Evolutionary conservation across 2,888 invertebrate genomes (phyloP).

Genomic region (Polydrusus cervinus): DNA sequence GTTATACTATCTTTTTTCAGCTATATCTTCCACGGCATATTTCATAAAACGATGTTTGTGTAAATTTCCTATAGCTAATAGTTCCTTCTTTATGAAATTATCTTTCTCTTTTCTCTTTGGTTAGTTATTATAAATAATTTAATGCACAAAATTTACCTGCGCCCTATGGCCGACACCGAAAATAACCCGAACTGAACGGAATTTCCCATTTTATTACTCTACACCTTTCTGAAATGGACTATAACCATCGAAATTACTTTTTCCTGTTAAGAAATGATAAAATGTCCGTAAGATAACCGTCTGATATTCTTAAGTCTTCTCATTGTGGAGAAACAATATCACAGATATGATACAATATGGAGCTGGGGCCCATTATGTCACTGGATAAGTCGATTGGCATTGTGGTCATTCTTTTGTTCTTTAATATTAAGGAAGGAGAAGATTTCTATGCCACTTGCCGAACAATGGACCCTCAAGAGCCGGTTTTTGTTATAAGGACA

Average conservation of each 20-base stretch:
- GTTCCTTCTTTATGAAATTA: too few species aligned
- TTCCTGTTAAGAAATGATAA: conserved; percentile 36
- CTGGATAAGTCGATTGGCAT: conserved; percentile 70
- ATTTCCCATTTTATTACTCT: too few species aligned
- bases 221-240: too few species aligned
- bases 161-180: too few species aligned
- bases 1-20: too few species aligned
- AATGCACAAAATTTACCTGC: too few species aligned
- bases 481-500: conserved; percentile 33
- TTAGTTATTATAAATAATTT: too few species aligned
- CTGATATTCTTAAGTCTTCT: conserved; percentile 49
- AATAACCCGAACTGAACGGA: too few species aligned
- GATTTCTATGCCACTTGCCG: conserved; percentile 46
- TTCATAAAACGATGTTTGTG: too few species aligned
- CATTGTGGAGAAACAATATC: conserved; percentile 72
- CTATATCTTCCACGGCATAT: too few species aligned
- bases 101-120: too few species aligned
- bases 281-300: conserved; percentile 50
- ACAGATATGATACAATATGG: conserved; percentile 70
- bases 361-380: conserved; percentile 68
- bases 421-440: conserved; percentile 67
- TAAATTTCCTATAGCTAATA: too few species aligned
- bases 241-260: neutral
- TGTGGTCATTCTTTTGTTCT: conserved; percentile 69
- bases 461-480: conserved; percentile 42